Evolutionary conservation across 2,888 invertebrate genomes (phyloP).

Genomic region (Acrobasis consociella): DNA sequence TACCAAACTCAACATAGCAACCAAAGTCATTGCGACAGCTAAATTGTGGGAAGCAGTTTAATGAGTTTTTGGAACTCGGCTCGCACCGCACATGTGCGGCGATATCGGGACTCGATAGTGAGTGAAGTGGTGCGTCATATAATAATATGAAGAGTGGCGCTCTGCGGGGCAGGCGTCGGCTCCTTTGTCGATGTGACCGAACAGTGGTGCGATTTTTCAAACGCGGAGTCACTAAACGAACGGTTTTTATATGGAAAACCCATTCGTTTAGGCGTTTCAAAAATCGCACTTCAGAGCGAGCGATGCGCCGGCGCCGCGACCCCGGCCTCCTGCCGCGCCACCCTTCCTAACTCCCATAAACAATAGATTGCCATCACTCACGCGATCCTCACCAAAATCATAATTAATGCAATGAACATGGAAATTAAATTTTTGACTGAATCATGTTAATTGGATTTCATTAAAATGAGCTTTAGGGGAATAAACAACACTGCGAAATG

Average conservation of each 20-base stretch:
- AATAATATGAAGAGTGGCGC: not conserved
- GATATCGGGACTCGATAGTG: not conserved
- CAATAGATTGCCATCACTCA: slow-evolving; percentile 15
- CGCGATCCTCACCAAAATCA: slow-evolving; percentile 2
- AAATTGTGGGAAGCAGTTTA: slow-evolving; percentile 10
- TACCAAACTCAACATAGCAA: too few species aligned
- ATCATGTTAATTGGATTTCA: slow-evolving; percentile 16
- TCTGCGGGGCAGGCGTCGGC: not conserved
- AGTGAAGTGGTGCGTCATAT: slow-evolving; percentile 1
- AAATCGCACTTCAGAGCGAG: too few species aligned
- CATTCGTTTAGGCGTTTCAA: too few species aligned
- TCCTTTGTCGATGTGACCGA: not conserved
- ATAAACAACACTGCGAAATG: not conserved
- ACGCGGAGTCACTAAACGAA: too few species aligned
- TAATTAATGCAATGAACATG: slow-evolving; percentile 12
- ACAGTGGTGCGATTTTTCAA: too few species aligned
- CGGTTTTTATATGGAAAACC: too few species aligned
- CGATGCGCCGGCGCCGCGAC: not conserved
- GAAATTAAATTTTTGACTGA: slow-evolving; percentile 1
- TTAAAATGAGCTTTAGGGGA: not conserved
- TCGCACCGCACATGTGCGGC: slow-evolving; percentile 4
- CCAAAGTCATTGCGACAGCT: not conserved
- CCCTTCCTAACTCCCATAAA: not conserved
- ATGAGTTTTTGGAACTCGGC: slow-evolving; percentile 8
- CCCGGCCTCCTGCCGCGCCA: not conserved